These are phyloP conservation scores for Ficedula albicollis DNA, from an alignment of 2,797 vertebrate genomes.

Conservation along the genomic window DNA sequence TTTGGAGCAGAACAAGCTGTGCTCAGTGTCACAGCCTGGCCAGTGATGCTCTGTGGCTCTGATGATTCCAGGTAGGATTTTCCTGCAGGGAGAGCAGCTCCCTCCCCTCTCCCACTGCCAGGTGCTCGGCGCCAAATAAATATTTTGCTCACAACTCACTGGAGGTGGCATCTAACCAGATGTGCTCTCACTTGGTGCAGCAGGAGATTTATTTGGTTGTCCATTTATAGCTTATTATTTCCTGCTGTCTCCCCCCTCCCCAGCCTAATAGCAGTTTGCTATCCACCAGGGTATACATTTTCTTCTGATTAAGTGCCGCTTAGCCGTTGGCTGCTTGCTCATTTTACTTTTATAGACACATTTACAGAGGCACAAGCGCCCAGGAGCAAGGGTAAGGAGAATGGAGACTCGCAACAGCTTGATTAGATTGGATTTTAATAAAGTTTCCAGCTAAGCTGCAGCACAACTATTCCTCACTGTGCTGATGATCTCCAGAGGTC, in stretches of 20 bases:
- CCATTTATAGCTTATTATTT: conserved; percentile 38
- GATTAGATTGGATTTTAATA: conserved; percentile 73
- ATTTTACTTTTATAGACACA: conserved; percentile 70
- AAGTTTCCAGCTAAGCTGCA: conserved; percentile 66
- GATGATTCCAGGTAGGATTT: not conserved
- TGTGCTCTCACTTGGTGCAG: conserved; percentile 32
- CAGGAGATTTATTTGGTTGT: conserved; percentile 48
- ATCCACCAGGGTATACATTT: conserved; percentile 65
- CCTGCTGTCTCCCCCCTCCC: not conserved
- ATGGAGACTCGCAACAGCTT: conserved; percentile 33
- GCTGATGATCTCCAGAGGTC: not conserved
- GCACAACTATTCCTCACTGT: not conserved
- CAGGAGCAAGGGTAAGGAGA: conserved; percentile 68
- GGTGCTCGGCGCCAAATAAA: conserved; percentile 24
- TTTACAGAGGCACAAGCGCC: conserved; percentile 62
- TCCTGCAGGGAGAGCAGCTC: not conserved
- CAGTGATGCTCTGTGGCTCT: not conserved
- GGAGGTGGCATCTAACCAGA: conserved; percentile 63
- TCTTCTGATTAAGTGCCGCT: conserved; percentile 73
- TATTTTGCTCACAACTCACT: conserved; percentile 63
- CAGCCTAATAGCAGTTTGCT: conserved; percentile 57
- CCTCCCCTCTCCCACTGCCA: not conserved
- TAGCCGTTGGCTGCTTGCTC: conserved; percentile 71
- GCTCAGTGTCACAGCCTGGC: not conserved
- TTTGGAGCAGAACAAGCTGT: not conserved